Evolutionary conservation across 1,140 invertebrate species (phyloP), one percentile per base, ranked within the genome.

Genomic region (Pseudobourletiella spinata): DNA sequence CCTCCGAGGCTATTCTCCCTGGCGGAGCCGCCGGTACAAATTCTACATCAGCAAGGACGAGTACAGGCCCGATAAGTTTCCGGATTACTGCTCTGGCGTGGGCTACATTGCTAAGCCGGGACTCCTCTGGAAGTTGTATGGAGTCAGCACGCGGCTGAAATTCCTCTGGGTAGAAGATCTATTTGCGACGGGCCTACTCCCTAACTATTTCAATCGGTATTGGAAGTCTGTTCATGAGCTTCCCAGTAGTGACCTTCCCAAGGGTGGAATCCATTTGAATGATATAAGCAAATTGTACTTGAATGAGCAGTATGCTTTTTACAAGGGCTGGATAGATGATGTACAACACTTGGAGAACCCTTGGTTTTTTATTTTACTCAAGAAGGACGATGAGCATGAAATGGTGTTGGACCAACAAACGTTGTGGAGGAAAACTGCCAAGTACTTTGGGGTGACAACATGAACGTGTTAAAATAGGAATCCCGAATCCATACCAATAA

Each of bases 91-190:
- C 28, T 61, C 59, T 3, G 59, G 59, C n/a, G 69, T 77, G 65
- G 74, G 81, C 4, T 81, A 88, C 22, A 70, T 88, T 3, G 87
- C 87, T 69, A 11, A 22, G 11, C 44, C 44, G 18, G 14, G 14
- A 8, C 18, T 48, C 6, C 14, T 48, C 14, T 18, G 18, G 18
- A 48, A 48, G 22, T 18, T 48, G 6, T 22, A 18, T 11, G 6
- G 22, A 22, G 18, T 11, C 6, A 48, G 44, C 20, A 22, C 6
- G 20, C 11, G 22, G 6, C 14, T 48, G 44, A 48, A 18, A 18
- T 48, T 18, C 22, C 44, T 48, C 22, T 48, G 44, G 44, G 44
- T 48, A 6, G 44, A 48, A 22, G 44, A 48, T 18, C 18, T 48
- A 11, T 48, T 15, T 48, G 6, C 20, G 18, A 48, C 32, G 8